These are phyloP conservation scores for Crotalus helleri DNA, from an alignment of 2,113 vertebrate genomes.

Conservation along the genomic window DNA sequence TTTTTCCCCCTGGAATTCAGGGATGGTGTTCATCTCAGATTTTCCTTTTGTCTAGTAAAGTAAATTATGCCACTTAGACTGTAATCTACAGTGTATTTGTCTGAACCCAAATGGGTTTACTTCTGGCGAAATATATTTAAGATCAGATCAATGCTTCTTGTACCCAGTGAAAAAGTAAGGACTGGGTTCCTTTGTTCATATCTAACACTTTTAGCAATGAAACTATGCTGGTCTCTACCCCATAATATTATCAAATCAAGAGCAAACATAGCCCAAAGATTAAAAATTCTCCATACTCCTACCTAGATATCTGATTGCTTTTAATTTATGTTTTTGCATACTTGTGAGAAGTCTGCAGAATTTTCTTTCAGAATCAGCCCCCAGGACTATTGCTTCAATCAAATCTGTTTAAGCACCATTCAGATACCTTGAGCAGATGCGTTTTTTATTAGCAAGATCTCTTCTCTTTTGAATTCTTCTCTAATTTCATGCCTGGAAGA, in stretches of 20 bases:
- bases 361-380: conserved; percentile 2
- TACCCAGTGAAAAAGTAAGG: not conserved
- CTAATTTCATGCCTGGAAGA: conserved; percentile 13
- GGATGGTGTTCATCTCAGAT: not conserved
- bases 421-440: conserved; percentile 27
- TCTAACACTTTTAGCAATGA: not conserved
- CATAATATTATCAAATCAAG: not conserved
- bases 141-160: not conserved
- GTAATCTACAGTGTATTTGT: not conserved
- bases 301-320: not conserved
- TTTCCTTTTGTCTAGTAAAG: not conserved
- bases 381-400: not conserved
- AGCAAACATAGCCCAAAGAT: not conserved
- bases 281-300: not conserved
- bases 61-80: not conserved
- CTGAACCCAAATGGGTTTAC: not conserved
- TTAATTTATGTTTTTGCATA: not conserved
- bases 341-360: not conserved
- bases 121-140: not conserved
- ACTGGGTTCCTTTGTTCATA: not conserved
- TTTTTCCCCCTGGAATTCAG: not conserved
- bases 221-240: not conserved
- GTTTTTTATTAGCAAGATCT: not conserved
- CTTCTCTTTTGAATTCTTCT: conserved; percentile 27
- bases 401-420: fast-evolving